phyloP scores from a whole-genome alignment of 37 sponge, comb jelly and placozoan genomes.

The Crambe crambe region DNA sequence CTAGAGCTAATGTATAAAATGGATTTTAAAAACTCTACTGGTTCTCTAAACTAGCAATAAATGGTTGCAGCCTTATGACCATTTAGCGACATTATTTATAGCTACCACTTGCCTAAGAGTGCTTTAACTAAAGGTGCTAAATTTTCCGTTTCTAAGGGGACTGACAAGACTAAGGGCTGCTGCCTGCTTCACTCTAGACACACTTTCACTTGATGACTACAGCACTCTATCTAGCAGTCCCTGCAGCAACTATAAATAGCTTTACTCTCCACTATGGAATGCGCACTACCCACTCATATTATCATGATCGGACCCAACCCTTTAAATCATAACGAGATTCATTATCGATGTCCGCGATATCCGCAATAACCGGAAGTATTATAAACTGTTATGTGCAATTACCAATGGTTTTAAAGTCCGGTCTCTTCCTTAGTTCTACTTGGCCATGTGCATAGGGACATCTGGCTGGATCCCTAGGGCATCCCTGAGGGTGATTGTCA shows the following conservation, averaged over 20 bases:
- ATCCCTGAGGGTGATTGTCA: slow-evolving; percentile 86
- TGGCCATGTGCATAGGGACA: slow-evolving; percentile 88
- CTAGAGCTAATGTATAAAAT: neutral
- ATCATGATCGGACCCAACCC: no score
- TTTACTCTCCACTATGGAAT: neutral
- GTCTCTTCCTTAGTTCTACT: slow-evolving; percentile 62
- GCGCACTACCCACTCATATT: neutral
- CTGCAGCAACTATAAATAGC: neutral
- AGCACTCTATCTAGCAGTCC: neutral
- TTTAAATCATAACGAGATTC: no score
- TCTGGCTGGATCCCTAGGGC: slow-evolving; percentile 46
- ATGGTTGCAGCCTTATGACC: no score
- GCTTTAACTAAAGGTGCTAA: neutral
- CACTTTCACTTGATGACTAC: slow-evolving; percentile 1
- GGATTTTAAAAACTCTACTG: neutral
- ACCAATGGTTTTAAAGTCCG: slow-evolving; percentile 59
- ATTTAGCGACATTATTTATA: no score
- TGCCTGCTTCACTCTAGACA: slow-evolving; percentile 9
- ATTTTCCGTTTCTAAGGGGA: neutral
- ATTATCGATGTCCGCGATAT: no score
- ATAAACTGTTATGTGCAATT: no score
- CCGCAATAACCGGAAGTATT: no score
- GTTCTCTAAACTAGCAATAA: neutral
- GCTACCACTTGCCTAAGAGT: neutral
- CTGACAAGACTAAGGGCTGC: slow-evolving; percentile 2